Base-by-base conservation (phyloP, 2,113 vertebrate genomes). In the Cisticola juncidis region DNA sequence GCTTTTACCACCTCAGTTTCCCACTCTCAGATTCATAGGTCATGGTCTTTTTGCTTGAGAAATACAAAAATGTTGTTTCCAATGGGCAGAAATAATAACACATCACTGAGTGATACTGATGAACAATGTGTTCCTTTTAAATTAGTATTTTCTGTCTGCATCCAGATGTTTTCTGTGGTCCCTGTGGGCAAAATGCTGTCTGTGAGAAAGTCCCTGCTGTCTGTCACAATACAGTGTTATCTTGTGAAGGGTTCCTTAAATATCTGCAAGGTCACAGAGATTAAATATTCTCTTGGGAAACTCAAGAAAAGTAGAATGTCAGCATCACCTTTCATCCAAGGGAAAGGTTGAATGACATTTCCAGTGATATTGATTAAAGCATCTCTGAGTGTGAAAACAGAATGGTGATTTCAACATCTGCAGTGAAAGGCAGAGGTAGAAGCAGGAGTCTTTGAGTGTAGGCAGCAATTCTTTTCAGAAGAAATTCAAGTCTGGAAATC, bases 261-360 rank as follows among this genome's bases (percentile, higher is more conserved):
- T 95, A 96, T 93, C 95, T 94, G 66, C 95, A 97, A 97, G 95
- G 97, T 97, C 96, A 96, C 12, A 70, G 83, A 93, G 96, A 97
- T 97, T 97, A 97, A 97, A 90, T 25, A 18, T 90, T 95, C 97
- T 92, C 92, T 83, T 33, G 92, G 94, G 97, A 97, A 95, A 77
- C 81, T 85, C 81, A 86, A 88, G 76, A 96, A 97, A 96, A 97
- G 88, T 42, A 95, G 97, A 97, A 97, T 96, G 95, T 97, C 97
- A 98, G 95, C 94, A 90, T 97, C 36, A 74, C 92, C 91, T 97
- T 97, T 97, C 17, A 12, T 73, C 81, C 78, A 53, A 64, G 80
- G 94, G 84, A 96, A 95, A 95, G 95, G 87, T 56, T 95, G 88
- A 72, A 87, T 97, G 97, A 96, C 97, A 97, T 98, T 98, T 98